Base-by-base conservation (phyloP, 2,113 vertebrate genomes). In the Cariama cristata region DNA sequence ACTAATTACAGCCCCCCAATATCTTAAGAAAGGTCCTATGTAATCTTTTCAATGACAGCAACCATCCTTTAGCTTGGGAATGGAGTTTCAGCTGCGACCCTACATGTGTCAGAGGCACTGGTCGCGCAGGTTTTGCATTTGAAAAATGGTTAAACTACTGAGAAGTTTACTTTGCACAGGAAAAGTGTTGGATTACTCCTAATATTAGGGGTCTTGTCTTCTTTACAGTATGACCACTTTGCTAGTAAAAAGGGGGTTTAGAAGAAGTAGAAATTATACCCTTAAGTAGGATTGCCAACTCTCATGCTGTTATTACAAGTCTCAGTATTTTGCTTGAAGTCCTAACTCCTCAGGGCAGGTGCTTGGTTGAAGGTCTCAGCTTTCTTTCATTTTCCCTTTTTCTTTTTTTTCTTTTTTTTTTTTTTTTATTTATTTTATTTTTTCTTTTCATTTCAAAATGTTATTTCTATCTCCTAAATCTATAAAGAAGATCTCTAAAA, bases 201-300 rank as follows among this genome's bases (percentile, higher is more conserved):
- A 60, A 64, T 64, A 75, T 81, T 81, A 89, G n/a, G 23, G 35
- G 30, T 63, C 82, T 79, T 79, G 81, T 80, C 50, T 79, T 81
- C 63, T 92, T 95, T 89, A 91, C 24, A 83, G 42, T 62, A 38
- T 94, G 81, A 85, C 40, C 53, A 93, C 33, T 82, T 95, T 58
- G 19, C 42, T 86, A 84, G 79, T 71, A 80, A 91, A 91, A 88
- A 72, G 14, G 19, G 16, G 27, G 21, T 71, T 95, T 93, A 72
- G 56, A 88, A 74, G 60, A 91, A 91, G 81, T 72, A 68, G 83
- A 93, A 97, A 94, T 97, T 93, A 89, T 23, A 88, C 35, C 42
- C 52, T 93, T 56, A 68, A 63, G 52, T 44, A 84, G 60, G 18
- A 79, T 55, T 96, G 72, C 33, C 79, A 84, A 52, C 72, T 81